phyloP scores from a whole-genome alignment of 2,797 vertebrate species.

The Podarcis siculus region DNA sequence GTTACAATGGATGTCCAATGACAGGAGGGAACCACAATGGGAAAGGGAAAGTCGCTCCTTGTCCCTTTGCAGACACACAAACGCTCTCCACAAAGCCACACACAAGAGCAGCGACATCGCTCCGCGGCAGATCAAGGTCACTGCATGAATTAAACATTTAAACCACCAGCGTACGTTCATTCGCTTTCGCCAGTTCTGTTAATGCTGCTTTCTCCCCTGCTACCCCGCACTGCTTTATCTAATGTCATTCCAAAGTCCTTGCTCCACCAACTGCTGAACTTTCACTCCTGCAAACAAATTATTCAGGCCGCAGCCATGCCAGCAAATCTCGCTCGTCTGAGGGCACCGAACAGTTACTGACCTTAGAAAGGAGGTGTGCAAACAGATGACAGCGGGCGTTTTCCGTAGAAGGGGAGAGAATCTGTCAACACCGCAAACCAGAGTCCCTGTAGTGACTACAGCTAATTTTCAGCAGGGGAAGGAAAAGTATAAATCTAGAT shows the following conservation, averaged over 20 bases:
- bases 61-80: background rate
- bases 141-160: conserved; percentile 1
- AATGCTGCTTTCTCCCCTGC: background rate
- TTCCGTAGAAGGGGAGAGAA: background rate
- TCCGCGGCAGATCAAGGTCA: background rate
- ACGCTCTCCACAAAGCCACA: background rate
- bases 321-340: background rate
- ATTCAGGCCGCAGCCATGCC: background rate
- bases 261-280: background rate
- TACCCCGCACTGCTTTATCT: background rate
- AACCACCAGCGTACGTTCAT: background rate
- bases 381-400: background rate
- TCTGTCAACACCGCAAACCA: background rate
- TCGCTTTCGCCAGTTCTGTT: background rate
- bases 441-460: no score
- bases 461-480: background rate
- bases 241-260: background rate
- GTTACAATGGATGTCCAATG: no score
- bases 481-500: background rate
- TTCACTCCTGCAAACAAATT: conserved; percentile 26
- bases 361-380: background rate
- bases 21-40: no score
- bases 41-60: background rate
- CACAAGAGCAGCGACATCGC: background rate
- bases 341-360: background rate